Conservation (phyloP, 2,888 invertebrate genomes). For the Kuschelorhynchus macadamiae region DNA sequence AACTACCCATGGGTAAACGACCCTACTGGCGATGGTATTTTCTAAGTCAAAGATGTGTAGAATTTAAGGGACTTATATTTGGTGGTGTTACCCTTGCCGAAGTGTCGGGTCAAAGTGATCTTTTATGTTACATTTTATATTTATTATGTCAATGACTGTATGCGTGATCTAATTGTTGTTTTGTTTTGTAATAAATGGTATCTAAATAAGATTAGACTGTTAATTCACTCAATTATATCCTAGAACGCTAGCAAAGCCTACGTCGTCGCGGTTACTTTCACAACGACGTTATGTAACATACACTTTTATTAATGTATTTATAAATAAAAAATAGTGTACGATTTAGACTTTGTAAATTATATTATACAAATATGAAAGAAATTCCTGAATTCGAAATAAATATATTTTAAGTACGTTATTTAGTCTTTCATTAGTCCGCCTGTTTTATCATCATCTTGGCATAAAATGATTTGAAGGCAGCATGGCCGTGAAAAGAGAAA, state of each 20-base stretch:
- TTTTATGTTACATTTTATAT: conserved; percentile 63
- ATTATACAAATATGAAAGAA: conserved; percentile 24
- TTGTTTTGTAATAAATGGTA: conserved; percentile 61
- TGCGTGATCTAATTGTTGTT: conserved; percentile 65
- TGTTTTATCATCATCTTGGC: neutral
- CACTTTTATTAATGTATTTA: conserved; percentile 57
- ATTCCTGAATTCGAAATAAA: conserved; percentile 32
- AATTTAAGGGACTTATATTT: conserved; percentile 58
- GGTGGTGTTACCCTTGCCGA: conserved; percentile 57
- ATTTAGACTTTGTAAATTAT: conserved; percentile 40
- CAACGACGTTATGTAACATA: conserved; percentile 59
- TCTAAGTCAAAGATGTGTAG: conserved; percentile 73
- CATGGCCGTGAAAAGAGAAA: conserved; percentile 28
- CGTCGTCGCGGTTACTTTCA: conserved; percentile 56
- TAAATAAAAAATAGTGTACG: conserved; percentile 53
- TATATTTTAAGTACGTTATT: conserved; percentile 20
- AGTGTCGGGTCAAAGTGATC: conserved; percentile 51
- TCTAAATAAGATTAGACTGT: conserved; percentile 62
- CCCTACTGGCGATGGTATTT: conserved; percentile 91
- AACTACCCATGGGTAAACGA: conserved; percentile 97
- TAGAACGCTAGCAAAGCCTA: conserved; percentile 44
- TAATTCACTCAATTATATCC: conserved; percentile 53
- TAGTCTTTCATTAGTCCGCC: neutral
- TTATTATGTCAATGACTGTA: conserved; percentile 63
- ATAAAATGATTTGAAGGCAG: neutral